phyloP scores from a whole-genome alignment of 1,140 invertebrate genomes.

The Oppia nitens region DNA sequence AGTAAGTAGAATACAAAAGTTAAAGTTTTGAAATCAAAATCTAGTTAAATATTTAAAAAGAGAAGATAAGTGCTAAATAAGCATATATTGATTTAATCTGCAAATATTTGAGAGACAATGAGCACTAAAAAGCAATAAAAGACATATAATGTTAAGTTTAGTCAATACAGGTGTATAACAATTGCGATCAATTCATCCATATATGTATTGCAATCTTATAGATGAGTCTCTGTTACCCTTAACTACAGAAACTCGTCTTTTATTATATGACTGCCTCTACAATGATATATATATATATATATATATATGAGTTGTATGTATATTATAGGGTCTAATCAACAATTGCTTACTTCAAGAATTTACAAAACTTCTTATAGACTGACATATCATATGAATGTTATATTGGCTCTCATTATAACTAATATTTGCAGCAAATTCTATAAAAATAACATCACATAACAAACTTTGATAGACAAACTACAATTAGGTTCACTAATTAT shows the following conservation, averaged over 20 bases:
- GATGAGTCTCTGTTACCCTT: not conserved
- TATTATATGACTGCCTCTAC: not conserved
- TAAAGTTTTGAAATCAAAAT: too few relatives aligned
- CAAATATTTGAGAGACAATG: too few relatives aligned
- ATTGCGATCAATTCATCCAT: not conserved
- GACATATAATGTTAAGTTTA: too few relatives aligned
- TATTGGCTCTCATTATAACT: not conserved
- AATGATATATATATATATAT: not conserved
- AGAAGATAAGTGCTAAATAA: too few relatives aligned
- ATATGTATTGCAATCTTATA: not conserved
- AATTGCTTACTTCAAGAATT: not conserved
- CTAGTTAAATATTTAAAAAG: too few relatives aligned
- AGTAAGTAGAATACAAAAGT: too few relatives aligned
- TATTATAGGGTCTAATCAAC: not conserved
- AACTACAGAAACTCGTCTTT: not conserved
- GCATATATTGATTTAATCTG: too few relatives aligned
- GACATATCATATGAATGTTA: not conserved
- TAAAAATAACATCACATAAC: too few relatives aligned
- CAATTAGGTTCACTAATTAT: too few relatives aligned
- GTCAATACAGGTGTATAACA: not conserved
- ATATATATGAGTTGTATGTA: not conserved
- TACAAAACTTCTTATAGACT: not conserved
- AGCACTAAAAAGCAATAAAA: too few relatives aligned
- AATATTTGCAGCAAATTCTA: too few relatives aligned
- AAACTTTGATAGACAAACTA: too few relatives aligned